Percentiles rank a stretch among this genome's conserved stretches.
phyloP scores from a whole-genome alignment of 2,797 vertebrate genomes.

The Caiman crocodilus region DNA sequence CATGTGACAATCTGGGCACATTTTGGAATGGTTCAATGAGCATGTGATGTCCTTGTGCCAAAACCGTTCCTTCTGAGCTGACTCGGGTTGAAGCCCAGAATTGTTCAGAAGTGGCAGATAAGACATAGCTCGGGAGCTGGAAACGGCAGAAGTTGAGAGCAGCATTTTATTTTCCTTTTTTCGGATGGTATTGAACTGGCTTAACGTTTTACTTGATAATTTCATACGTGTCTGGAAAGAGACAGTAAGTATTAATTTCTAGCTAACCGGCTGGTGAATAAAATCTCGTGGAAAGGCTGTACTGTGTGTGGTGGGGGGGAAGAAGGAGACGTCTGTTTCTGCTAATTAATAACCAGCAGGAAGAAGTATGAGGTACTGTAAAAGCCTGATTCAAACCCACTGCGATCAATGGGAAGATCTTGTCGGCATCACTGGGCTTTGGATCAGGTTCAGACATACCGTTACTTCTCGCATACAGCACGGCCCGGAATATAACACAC shows the following conservation, averaged over 20 bases:
- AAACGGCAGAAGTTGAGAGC: constrained; percentile 18
- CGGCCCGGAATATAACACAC: too few species aligned
- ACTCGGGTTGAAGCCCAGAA: constrained; percentile 42
- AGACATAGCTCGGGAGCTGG: constrained; percentile 45
- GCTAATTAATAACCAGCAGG: neutral
- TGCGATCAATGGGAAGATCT: neutral
- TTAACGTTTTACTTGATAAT: neutral
- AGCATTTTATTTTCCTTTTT: neutral
- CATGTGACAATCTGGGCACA: constrained; percentile 43
- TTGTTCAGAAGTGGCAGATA: constrained; percentile 58
- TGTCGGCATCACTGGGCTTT: too few species aligned
- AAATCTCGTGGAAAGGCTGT: neutral
- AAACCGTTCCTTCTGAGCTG: constrained; percentile 42
- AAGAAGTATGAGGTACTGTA: neutral
- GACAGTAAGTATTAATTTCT: neutral
- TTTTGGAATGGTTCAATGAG: constrained; percentile 52
- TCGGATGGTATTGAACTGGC: constrained; percentile 3
- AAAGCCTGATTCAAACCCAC: neutral
- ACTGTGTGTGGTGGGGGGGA: too few species aligned
- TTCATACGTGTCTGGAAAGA: constrained; percentile 3
- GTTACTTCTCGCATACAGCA: too few species aligned
- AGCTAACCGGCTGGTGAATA: neutral
- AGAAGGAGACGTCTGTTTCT: neutral
- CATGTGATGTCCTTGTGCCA: constrained; percentile 62
- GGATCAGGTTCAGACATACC: neutral